Base-by-base conservation (phyloP, 1,140 invertebrate species). In the Psilanteris sp. region DNA sequence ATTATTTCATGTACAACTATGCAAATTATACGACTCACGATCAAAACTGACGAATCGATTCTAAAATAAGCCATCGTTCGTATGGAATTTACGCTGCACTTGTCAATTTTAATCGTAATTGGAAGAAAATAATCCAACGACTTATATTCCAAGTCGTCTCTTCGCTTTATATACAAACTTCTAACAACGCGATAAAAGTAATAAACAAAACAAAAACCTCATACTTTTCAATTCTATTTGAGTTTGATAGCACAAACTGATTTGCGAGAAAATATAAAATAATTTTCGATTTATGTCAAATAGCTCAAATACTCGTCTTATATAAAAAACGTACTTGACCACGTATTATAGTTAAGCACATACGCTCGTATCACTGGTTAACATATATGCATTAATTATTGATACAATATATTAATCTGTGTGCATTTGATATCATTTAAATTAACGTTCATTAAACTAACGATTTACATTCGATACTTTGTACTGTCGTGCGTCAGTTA, bases 1-100 rank as follows among this genome's bases (percentile, higher is more conserved):
- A 37, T 55, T 57, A 55, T 39, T 50, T 43, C 26, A 59, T 59
- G 11, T 43, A 70, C 52, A 68, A 59, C 13, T 59, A 57, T 70
- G 54, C 52, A 48, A 68, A 57, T 68, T 9, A 57, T 37, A 24
- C 8, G 22, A 52, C 10, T 13, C 50, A 11, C 39, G 48, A 55
- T 44, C 29, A 48, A 50, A 68, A 48, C 15, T 13, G 18, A 27
- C 48, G 2, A 26, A 32, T 22, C 16, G 11, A 9, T 10, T 20
- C 1, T 2, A 29, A 43, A 43, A 59, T 5, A 13, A 13, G 10
- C 10, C 16, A 37, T n/a, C 18, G 18, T 20, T 3, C 18, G 18
- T 3, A 20, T 3, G 18, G 5, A 26, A 20, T 20, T 3, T 20
- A 6, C 18, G 18, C 16, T 4, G 24, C 26, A n/a, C 4, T 3